A percentile compares a stretch with the other conserved stretches of the same genome.
phyloP scores from a whole-genome alignment of 2,888 invertebrate species.

The Selenia dentaria region DNA sequence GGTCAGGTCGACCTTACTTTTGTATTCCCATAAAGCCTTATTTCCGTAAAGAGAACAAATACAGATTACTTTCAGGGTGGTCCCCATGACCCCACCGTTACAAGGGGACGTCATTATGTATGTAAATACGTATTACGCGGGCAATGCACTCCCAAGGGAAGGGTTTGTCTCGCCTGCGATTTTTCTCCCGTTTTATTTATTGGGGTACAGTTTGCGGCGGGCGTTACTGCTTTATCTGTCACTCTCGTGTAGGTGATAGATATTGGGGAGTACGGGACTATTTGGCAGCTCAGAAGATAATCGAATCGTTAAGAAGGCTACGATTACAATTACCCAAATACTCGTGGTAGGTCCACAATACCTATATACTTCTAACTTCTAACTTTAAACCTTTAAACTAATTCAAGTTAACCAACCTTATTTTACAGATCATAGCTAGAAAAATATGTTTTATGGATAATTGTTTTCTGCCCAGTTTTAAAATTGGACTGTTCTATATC shows the following conservation, averaged over 20 bases:
- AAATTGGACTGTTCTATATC: too few relatives aligned
- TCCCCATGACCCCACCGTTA: constrained; percentile 29
- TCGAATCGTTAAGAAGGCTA: background rate
- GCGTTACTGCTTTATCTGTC: constrained; percentile 29
- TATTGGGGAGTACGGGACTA: constrained; percentile 2
- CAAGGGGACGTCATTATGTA: constrained; percentile 52
- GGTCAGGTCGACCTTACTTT: constrained; percentile 29
- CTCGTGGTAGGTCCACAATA: too few relatives aligned
- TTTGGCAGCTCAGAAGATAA: background rate
- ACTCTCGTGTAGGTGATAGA: constrained; percentile 21
- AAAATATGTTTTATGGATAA: too few relatives aligned
- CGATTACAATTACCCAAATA: too few relatives aligned
- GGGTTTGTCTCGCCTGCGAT: constrained; percentile 50
- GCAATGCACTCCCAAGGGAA: constrained; percentile 45
- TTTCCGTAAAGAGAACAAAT: constrained; percentile 35
- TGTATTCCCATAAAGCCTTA: constrained; percentile 26
- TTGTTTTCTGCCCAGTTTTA: too few relatives aligned
- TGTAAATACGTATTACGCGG: constrained; percentile 51
- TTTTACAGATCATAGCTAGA: too few relatives aligned
- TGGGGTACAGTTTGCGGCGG: constrained; percentile 42
- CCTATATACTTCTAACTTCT: too few relatives aligned
- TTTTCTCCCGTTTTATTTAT: constrained; percentile 59
- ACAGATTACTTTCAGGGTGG: constrained; percentile 35
- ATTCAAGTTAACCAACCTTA: too few relatives aligned
- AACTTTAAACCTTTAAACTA: too few relatives aligned